phyloP scores from a whole-genome alignment of 2,888 invertebrate species.

The Sepioteuthis lessoniana region DNA sequence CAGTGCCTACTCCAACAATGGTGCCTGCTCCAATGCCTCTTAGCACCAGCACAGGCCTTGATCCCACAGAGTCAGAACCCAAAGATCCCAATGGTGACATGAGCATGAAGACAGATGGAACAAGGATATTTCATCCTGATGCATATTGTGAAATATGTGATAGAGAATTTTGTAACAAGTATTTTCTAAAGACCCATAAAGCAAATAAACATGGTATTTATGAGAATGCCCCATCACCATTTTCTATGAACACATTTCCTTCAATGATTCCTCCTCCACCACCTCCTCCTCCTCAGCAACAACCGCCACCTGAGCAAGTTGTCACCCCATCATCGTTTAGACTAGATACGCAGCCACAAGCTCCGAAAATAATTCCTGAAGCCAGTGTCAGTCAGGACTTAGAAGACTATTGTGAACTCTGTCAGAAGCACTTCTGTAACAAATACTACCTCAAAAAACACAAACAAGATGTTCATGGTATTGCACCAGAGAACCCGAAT shows the following conservation, averaged over 20 bases:
- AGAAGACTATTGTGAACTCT: constrained; percentile 76
- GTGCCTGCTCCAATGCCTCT: constrained; percentile 49
- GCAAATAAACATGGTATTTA: constrained; percentile 95
- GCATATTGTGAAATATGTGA: constrained; percentile 98
- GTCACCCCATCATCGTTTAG: constrained; percentile 46
- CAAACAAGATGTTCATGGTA: constrained; percentile 76
- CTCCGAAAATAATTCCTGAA: constrained; percentile 48
- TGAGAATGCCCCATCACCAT: constrained; percentile 68
- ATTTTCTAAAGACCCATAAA: constrained; percentile 97
- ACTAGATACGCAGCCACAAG: constrained; percentile 47
- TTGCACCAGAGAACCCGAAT: constrained; percentile 62
- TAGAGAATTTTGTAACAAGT: constrained; percentile 98
- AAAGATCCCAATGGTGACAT: constrained; percentile 52
- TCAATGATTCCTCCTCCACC: constrained; percentile 56
- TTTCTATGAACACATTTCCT: constrained; percentile 59
- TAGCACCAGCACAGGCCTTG: constrained; percentile 49
- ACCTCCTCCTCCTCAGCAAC: constrained; percentile 57
- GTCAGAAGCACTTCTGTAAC: constrained; percentile 76
- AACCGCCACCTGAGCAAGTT: constrained; percentile 49
- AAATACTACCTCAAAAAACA: constrained; percentile 77
- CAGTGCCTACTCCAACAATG: constrained; percentile 43
- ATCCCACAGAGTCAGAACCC: constrained; percentile 50
- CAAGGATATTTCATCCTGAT: constrained; percentile 91
- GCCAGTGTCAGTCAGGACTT: constrained; percentile 63
- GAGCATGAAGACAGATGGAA: constrained; percentile 51